A percentile compares a stretch with the other conserved stretches of the same genome.
These are phyloP conservation scores for Actias luna DNA, from an alignment of 2,888 invertebrate genomes.

Conservation along the genomic window DNA sequence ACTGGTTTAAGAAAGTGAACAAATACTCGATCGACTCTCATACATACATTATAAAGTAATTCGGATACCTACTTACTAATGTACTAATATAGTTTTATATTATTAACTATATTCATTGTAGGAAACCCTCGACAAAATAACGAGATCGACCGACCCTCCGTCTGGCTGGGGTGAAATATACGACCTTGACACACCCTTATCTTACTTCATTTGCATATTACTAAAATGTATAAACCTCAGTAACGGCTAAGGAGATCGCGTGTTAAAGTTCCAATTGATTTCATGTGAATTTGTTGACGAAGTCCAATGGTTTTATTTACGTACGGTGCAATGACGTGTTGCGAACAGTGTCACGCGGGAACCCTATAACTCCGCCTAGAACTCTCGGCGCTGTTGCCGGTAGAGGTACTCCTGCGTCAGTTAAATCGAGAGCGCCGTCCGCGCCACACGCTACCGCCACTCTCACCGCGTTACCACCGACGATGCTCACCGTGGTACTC, in stretches of 20 bases:
- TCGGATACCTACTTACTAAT: slow-evolving; percentile 11
- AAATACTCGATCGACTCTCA: slow-evolving; percentile 18
- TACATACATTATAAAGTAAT: slow-evolving; percentile 7
- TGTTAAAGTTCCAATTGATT: slow-evolving; percentile 11
- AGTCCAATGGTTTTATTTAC: slow-evolving; percentile 42
- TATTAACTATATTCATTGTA: slow-evolving; percentile 41
- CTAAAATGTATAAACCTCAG: neutral
- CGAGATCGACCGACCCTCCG: slow-evolving; percentile 52
- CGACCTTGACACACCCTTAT: slow-evolving; percentile 58
- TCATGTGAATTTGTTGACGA: slow-evolving; percentile 37
- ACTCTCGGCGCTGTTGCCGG: slow-evolving; percentile 33
- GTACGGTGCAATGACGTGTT: slow-evolving; percentile 41
- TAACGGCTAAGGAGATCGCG: neutral
- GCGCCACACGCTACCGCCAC: slow-evolving; percentile 55
- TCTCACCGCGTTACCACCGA: slow-evolving; percentile 37
- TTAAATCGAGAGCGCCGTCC: slow-evolving; percentile 59
- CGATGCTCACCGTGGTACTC: slow-evolving; percentile 58
- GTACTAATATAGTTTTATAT: slow-evolving; percentile 18
- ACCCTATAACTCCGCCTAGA: slow-evolving; percentile 28
- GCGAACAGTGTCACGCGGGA: slow-evolving; percentile 49
- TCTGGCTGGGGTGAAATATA: slow-evolving; percentile 62
- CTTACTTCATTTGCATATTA: slow-evolving; percentile 15
- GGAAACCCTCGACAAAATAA: slow-evolving; percentile 38
- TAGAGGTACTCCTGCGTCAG: slow-evolving; percentile 55
- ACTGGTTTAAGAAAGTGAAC: slow-evolving; percentile 20